These are phyloP conservation scores for Buathra laborator DNA, from an alignment of 2,888 invertebrate genomes.

Conservation along the genomic window DNA sequence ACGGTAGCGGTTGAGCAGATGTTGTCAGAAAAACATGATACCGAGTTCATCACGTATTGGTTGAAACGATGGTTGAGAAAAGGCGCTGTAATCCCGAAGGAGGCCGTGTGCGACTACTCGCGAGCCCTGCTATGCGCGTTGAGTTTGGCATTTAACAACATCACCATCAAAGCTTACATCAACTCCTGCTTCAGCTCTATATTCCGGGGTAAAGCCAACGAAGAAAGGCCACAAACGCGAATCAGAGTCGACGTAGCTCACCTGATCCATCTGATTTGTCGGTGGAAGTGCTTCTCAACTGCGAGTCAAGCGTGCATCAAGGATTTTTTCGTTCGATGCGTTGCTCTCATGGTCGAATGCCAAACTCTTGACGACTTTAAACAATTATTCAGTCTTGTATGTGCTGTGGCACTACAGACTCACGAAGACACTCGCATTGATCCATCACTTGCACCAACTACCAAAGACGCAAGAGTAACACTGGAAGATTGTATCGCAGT, in stretches of 20 bases:
- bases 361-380: constrained; percentile 16
- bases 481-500: constrained; percentile 48
- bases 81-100: constrained; percentile 21
- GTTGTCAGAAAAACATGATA: constrained; percentile 21
- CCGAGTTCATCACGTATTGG: not conserved
- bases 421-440: constrained; percentile 3
- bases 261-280: constrained; percentile 47
- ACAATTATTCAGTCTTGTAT: constrained; percentile 5
- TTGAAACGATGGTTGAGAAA: not conserved
- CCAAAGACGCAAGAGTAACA: constrained; percentile 41
- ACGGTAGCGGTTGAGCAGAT: constrained; percentile 58
- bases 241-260: constrained; percentile 61
- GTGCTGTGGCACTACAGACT: constrained; percentile 22
- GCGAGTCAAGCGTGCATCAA: constrained; percentile 24
- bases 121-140: constrained; percentile 3
- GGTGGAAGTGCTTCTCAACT: constrained; percentile 47
- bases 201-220: not conserved
- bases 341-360: constrained; percentile 35
- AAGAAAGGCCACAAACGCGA: not conserved
- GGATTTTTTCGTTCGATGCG: constrained; percentile 60
- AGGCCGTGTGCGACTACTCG: constrained; percentile 28
- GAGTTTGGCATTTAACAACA: constrained; percentile 21
- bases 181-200: not conserved
- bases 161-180: not conserved
- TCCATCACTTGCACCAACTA: not conserved